Base-by-base conservation (phyloP, 2,797 vertebrate species). In the Serranus cabrilla region DNA sequence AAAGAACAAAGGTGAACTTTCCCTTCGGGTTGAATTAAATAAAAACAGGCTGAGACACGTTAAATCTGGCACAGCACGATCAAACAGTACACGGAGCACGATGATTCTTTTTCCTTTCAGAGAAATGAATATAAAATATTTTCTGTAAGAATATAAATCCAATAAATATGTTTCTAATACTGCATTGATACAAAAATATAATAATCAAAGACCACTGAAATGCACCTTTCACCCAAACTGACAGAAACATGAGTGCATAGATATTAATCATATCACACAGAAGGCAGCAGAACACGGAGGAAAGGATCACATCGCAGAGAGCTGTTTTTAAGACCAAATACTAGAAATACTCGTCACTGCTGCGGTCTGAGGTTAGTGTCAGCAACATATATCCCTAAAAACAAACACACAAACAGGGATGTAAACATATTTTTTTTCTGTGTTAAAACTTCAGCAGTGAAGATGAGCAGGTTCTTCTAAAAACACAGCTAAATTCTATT, bases 161-260 rank as follows among this genome's bases (percentile, higher is more conserved):
- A 92, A 94, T 92, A 94, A 93, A 94, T 94, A 94, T 50, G 80
- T 78, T 82, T 84, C 74, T 69, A 91, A 92, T 91, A 89, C 85
- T 91, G 85, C 70, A 78, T 78, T 67, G 57, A 88, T 93, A 91
- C 58, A 93, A 93, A 93, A 93, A 93, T 87, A 91, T 65, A 88
- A 84, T 45, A 72, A 77, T 84, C 39, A 47, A 74, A 80, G 43
- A 86, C 49, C 60, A 75, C 66, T 75, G 39, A 80, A 79, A 75
- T 75, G 50, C 64, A 76, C 67, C 47, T 71, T 58, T 69, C 50
- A 40, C 57, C 9, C 1, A 51, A 57, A 71, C 49, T 20, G 55
- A 78, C 57, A 72, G 71, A 87, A 74, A 80, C 50, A 81, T 60
- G 57, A 84, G 65, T 89, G 87, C 87, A 89, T 88, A 90, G 81